Evolutionary conservation across 2,888 invertebrate genomes (phyloP).

Genomic region (Oeneis ivallda): DNA sequence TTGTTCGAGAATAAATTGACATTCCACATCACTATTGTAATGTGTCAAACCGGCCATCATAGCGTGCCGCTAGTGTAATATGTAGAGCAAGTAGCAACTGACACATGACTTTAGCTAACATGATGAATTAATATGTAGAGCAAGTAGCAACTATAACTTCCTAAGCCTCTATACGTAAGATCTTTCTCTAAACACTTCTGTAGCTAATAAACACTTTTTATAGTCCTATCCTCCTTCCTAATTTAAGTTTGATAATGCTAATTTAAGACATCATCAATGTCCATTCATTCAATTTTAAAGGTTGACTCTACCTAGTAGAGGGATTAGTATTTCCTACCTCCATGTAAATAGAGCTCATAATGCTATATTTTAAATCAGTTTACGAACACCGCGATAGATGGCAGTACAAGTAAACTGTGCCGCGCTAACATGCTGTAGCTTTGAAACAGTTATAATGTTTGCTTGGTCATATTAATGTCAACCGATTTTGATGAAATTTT

Average conservation of each 20-base stretch:
- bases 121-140: not conserved
- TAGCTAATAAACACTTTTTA: too few species aligned
- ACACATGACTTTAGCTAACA: not conserved
- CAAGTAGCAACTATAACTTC: not conserved
- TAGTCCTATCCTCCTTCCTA: too few species aligned
- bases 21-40: too few species aligned
- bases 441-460: not conserved
- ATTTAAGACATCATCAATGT: not conserved
- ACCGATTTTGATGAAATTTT: conserved; percentile 7
- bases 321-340: too few species aligned
- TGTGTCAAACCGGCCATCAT: too few species aligned
- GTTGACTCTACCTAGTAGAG: too few species aligned
- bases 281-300: not conserved
- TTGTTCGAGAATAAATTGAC: too few species aligned
- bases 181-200: too few species aligned
- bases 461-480: not conserved
- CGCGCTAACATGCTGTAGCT: not conserved
- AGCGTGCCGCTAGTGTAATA: too few species aligned
- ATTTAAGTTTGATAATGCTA: too few species aligned
- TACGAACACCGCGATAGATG: not conserved
- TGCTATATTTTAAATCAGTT: not conserved
- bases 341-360: not conserved
- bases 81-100: too few species aligned
- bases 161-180: too few species aligned
- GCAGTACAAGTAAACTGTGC: not conserved